Evolutionary conservation across 2,797 vertebrate species (phyloP).

Genomic region (Microcaecilia unicolor): DNA sequence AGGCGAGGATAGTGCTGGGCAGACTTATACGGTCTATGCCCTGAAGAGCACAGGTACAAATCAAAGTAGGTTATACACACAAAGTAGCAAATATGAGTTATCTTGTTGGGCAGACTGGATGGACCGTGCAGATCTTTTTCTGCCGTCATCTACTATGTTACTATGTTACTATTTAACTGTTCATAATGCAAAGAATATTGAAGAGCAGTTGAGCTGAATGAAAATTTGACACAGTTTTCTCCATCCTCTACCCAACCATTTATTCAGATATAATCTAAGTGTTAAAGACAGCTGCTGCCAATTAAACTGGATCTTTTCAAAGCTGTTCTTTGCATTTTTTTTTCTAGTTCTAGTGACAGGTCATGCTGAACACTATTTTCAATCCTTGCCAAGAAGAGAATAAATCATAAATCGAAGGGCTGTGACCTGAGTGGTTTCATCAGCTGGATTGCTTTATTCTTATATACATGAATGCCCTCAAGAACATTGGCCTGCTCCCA

Average conservation of each 20-base stretch:
- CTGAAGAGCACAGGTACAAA: too few relatives aligned
- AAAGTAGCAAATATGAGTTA: too few relatives aligned
- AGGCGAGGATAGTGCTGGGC: too few relatives aligned
- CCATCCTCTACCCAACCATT: slow-evolving; percentile 16
- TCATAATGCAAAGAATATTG: slow-evolving; percentile 10
- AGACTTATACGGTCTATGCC: too few relatives aligned
- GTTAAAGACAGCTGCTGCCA: slow-evolving; percentile 10
- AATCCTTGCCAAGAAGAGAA: slow-evolving; percentile 17
- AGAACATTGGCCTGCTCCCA: too few relatives aligned
- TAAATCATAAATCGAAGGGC: slow-evolving; percentile 24
- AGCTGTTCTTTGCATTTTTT: slow-evolving; percentile 6
- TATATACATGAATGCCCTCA: slow-evolving; percentile 22
- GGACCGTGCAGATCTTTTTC: too few relatives aligned
- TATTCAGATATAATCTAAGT: slow-evolving; percentile 7
- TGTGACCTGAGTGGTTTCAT: slow-evolving; percentile 9
- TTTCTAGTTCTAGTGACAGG: slow-evolving; percentile 6
- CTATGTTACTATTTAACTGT: too few relatives aligned
- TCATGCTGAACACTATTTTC: slow-evolving; percentile 23
- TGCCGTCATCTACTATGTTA: too few relatives aligned
- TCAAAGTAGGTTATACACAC: too few relatives aligned
- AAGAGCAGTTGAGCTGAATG: slow-evolving; percentile 22
- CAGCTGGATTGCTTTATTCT: slow-evolving; percentile 26
- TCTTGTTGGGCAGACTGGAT: too few relatives aligned
- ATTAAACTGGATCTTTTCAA: slow-evolving; percentile 23
- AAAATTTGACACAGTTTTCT: slow-evolving; percentile 23